Base-by-base conservation (phyloP, 2,797 vertebrate species). In the Micrastur ruficollis region DNA sequence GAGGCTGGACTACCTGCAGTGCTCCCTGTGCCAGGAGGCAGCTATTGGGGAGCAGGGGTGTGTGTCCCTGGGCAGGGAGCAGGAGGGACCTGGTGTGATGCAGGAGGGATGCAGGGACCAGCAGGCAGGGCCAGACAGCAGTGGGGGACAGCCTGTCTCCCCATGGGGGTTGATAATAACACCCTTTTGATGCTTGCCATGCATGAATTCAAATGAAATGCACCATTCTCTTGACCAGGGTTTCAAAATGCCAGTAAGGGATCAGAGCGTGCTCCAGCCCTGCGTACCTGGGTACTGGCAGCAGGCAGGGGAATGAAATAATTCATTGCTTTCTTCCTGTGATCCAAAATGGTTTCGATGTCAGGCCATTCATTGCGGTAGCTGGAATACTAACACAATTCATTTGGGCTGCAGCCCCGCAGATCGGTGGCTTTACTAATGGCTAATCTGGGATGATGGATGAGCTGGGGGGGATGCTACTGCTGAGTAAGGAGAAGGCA, bases 381-480 rank as follows among this genome's bases (percentile, higher is more conserved):
- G 94, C 95, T 96, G 95, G 91, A 97, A 97, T 97, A 94, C 97
- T 96, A 97, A 97, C 97, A 92, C 95, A 90, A 94, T 96, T 98
- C 96, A 67, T 94, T 92, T 96, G 91, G 95, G 97, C 97, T 94
- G 95, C 91, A 95, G 94, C 80, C 95, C 95, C 13, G 56, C 75
- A 86, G 96, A 97, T 87, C 93, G 93, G 97, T 90, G 95, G 32
- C 94, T 93, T 97, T 96, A 59, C 97, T 97, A 96, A 98, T 94
- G 96, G 97, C 97, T 97, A 91, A 96, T 97, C 91, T 17, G 2
- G 72, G 81, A 56, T 97, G 97, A 98, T 97, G 91, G 96, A 98
- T 98, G 95, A 93, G 91, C 91, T 93, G 90, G 90, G 85, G 91
- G 80, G 89, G 93, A 91, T 71, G 94, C 84, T 96, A 25, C 86